A percentile compares a stretch with the other conserved stretches of the same genome.
phyloP scores from a whole-genome alignment of 2,797 vertebrate species.

The Lateolabrax maculatus region DNA sequence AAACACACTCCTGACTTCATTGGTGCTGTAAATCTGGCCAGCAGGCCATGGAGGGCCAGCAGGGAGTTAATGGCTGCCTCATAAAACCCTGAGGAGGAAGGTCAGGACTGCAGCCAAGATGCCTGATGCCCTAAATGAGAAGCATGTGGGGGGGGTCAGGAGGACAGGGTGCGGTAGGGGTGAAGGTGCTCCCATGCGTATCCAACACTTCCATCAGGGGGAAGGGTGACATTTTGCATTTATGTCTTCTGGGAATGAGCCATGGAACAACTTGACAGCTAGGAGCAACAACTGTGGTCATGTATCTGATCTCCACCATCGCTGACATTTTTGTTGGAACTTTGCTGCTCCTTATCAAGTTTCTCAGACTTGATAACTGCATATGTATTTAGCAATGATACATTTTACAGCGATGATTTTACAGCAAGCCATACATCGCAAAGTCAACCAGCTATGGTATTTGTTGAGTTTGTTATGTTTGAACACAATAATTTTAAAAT shows the following conservation, averaged over 20 bases:
- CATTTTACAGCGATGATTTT: not conserved
- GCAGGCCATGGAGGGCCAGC: constrained; percentile 70
- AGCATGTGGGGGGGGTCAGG: constrained; percentile 78
- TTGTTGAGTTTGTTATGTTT: not conserved
- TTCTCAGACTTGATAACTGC: not conserved
- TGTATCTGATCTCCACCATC: not conserved
- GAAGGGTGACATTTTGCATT: constrained; percentile 34
- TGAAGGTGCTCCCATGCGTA: constrained; percentile 50
- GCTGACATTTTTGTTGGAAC: not conserved
- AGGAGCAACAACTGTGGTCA: not conserved
- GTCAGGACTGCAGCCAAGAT: constrained; percentile 79
- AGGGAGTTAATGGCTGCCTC: constrained; percentile 84
- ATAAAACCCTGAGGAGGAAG: constrained; percentile 84
- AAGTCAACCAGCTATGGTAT: not conserved
- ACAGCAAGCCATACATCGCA: not conserved
- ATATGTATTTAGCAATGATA: not conserved
- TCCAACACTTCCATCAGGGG: constrained; percentile 41
- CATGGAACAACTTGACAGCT: constrained; percentile 17
- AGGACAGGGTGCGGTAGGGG: constrained; percentile 53
- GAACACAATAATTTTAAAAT: not conserved
- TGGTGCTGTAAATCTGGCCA: constrained; percentile 81
- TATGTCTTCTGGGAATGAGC: constrained; percentile 25
- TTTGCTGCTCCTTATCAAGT: not conserved
- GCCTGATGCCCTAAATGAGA: constrained; percentile 84
- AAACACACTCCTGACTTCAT: constrained; percentile 42